phyloP scores from a whole-genome alignment of 2,797 vertebrate genomes.

The Lagocephalus sceleratus region DNA sequence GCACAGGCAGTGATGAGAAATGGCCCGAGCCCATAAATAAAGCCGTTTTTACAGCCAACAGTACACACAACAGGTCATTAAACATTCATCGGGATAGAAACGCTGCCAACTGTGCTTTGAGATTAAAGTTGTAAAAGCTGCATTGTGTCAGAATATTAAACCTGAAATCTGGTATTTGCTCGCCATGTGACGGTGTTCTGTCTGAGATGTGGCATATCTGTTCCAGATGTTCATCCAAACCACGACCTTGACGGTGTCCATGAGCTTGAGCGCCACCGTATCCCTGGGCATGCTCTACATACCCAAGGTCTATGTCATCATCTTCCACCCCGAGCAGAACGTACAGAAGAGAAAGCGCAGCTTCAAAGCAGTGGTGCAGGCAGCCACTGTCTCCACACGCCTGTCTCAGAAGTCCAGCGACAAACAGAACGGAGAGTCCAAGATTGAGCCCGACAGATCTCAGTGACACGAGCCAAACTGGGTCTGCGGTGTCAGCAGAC shows the following conservation, averaged over 20 bases:
- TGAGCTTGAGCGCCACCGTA: slow-evolving; percentile 88
- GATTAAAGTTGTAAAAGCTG: slow-evolving; percentile 32
- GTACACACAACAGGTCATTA: slow-evolving; percentile 48
- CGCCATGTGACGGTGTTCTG: background rate
- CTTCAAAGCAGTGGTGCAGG: slow-evolving; percentile 79
- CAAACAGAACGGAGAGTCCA: slow-evolving; percentile 78
- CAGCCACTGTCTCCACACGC: slow-evolving; percentile 73
- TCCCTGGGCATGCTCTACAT: slow-evolving; percentile 90
- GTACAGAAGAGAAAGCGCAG: slow-evolving; percentile 88
- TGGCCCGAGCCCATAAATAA: slow-evolving; percentile 54
- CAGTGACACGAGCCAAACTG: slow-evolving; percentile 49
- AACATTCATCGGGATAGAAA: slow-evolving; percentile 54
- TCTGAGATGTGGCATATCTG: slow-evolving; percentile 15
- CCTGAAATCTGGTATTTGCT: too few relatives aligned
- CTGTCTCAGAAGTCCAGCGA: slow-evolving; percentile 77
- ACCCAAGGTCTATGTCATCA: slow-evolving; percentile 87
- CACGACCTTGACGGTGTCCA: slow-evolving; percentile 86
- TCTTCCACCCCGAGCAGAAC: slow-evolving; percentile 88
- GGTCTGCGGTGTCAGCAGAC: background rate
- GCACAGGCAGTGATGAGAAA: slow-evolving; percentile 23
- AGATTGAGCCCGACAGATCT: slow-evolving; percentile 67
- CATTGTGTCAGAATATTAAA: slow-evolving; percentile 8
- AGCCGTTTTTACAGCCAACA: slow-evolving; percentile 28
- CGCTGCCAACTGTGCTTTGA: slow-evolving; percentile 35
- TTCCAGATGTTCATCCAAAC: slow-evolving; percentile 89